A percentile compares a stretch with the other conserved stretches of the same genome.
Evolutionary conservation across 2,888 invertebrate species (phyloP).

Genomic region (Oscheius sp.): DNA sequence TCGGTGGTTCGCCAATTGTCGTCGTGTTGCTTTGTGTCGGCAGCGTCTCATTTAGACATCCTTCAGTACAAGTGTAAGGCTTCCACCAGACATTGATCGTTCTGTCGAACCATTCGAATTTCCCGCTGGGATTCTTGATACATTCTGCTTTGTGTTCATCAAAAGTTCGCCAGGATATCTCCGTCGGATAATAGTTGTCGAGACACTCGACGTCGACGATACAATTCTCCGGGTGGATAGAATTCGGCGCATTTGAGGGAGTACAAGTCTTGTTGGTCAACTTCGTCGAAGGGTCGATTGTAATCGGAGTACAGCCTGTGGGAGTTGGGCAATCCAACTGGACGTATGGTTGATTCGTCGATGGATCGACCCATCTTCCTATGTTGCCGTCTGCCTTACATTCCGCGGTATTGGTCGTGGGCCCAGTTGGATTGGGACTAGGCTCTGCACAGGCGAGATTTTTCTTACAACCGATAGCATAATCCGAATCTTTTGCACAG

Average conservation of each 20-base stretch:
- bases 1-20: not conserved
- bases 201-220: not conserved
- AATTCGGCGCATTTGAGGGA: not conserved
- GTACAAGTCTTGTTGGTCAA: not conserved
- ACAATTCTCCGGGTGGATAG: not conserved
- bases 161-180: not conserved
- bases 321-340: not conserved
- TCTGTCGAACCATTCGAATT: not conserved
- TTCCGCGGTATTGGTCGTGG: not conserved
- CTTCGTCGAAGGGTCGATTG: not conserved
- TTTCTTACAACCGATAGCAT: not conserved
- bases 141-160: not conserved
- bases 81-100: not conserved
- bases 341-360: not conserved
- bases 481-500: not conserved
- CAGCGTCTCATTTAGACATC: not conserved
- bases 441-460: not conserved
- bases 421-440: no score
- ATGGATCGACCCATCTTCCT: not conserved
- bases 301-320: not conserved
- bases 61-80: not conserved
- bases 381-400: not conserved
- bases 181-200: not conserved
- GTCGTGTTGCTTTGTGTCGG: not conserved
- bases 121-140: not conserved